phyloP scores from a whole-genome alignment of 2,797 vertebrate species.

The Lutjanus argentimaculatus region DNA sequence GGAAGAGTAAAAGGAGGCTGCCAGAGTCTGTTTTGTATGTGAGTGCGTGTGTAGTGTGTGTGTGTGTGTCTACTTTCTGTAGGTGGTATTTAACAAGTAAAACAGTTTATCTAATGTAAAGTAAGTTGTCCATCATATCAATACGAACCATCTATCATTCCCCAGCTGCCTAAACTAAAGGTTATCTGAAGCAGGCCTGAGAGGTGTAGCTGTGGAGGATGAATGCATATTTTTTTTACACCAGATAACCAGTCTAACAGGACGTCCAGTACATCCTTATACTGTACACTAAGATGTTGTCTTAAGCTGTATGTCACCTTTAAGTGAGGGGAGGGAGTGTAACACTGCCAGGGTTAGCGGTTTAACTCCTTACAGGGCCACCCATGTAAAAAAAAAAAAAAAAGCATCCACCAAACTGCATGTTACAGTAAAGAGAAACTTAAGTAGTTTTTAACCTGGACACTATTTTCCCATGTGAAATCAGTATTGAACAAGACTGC shows the following conservation, averaged over 20 bases:
- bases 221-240: constrained; percentile 35
- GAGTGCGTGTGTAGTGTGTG: neutral
- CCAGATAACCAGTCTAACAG: constrained; percentile 32
- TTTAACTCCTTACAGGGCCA: constrained; percentile 36
- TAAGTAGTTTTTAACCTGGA: no score
- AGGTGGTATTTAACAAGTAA: constrained; percentile 24
- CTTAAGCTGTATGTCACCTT: constrained; percentile 28
- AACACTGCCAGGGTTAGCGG: constrained; percentile 21
- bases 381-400: constrained; percentile 4
- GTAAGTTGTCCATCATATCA: constrained; percentile 12
- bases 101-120: constrained; percentile 21
- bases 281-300: constrained; percentile 33
- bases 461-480: no score
- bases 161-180: constrained; percentile 14
- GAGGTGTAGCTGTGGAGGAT: constrained; percentile 11
- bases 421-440: no score
- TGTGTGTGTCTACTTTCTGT: neutral
- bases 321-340: constrained; percentile 25
- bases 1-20: constrained; percentile 39
- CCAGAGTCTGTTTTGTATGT: constrained; percentile 24
- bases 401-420: neutral
- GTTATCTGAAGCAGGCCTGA: constrained; percentile 21
- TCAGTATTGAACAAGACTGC: no score
- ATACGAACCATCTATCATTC: constrained; percentile 1
- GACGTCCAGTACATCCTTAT: constrained; percentile 18